Conservation (phyloP, 2,888 invertebrate genomes). For the Aporophyla nigra region DNA sequence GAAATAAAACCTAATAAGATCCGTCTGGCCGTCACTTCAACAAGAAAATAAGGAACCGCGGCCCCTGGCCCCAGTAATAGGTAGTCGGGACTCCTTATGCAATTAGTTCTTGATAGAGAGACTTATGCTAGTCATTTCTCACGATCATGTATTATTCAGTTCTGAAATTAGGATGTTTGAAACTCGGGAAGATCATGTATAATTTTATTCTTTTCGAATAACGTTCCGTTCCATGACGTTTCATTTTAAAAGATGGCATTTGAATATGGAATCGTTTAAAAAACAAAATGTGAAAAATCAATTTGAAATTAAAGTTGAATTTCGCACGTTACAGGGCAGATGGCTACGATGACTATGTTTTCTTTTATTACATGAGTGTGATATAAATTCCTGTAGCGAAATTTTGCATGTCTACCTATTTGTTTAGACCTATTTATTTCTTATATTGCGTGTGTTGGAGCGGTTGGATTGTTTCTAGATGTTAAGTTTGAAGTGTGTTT, state of each 20-base stretch:
- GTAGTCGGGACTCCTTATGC: slow-evolving; percentile 47
- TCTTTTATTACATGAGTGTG: background rate
- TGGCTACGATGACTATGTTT: background rate
- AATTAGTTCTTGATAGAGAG: slow-evolving; percentile 59
- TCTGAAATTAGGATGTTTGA: slow-evolving; percentile 46
- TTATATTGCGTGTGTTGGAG: background rate
- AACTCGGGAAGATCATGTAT: slow-evolving; percentile 12
- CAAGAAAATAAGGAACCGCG: slow-evolving; percentile 54
- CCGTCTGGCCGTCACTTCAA: slow-evolving; percentile 38
- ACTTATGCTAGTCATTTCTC: slow-evolving; percentile 48
- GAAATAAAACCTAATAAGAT: slow-evolving; percentile 47
- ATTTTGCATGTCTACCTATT: background rate
- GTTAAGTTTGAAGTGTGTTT: background rate
- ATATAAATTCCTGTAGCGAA: background rate
- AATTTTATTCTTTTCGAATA: slow-evolving; percentile 18
- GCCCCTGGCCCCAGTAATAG: slow-evolving; percentile 41
- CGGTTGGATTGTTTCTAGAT: background rate
- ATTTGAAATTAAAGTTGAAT: slow-evolving; percentile 6
- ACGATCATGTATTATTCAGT: slow-evolving; percentile 62
- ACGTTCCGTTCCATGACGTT: slow-evolving; percentile 3
- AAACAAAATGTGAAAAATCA: slow-evolving; percentile 1
- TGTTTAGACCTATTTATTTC: background rate
- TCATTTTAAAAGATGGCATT: background rate
- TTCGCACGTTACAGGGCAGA: slow-evolving; percentile 7
- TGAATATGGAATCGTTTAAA: slow-evolving; percentile 21